These are phyloP conservation scores for Nebria ingens DNA, from an alignment of 1,140 invertebrate species.

Conservation along the genomic window DNA sequence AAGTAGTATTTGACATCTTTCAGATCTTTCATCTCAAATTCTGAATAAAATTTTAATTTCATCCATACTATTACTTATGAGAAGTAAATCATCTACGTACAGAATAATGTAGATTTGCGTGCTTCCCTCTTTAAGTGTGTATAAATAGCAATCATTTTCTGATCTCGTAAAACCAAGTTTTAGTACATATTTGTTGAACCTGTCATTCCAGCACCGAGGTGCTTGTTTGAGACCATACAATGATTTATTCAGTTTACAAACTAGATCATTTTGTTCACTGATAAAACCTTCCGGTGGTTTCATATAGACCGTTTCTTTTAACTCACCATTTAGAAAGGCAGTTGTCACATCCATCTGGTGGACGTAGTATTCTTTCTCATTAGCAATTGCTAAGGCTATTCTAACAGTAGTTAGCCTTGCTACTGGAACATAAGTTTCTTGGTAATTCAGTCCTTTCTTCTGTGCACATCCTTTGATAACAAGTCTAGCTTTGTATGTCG, in stretches of 20 bases:
- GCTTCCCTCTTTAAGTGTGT: no score
- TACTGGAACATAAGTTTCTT: conserved; percentile 32
- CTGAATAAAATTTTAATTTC: no score
- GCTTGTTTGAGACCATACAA: not conserved
- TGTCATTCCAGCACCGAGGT: not conserved
- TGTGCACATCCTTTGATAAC: conserved; percentile 32
- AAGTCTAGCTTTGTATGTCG: conserved; percentile 20
- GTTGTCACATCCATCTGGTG: not conserved
- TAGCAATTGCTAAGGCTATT: not conserved
- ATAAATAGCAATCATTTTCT: no score
- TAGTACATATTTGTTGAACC: not conserved
- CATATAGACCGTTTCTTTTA: not conserved
- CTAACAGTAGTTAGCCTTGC: conserved; percentile 15
- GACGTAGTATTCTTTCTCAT: not conserved
- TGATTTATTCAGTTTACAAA: not conserved
- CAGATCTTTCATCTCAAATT: no score
- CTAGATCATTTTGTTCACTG: not conserved
- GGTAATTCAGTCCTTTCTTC: conserved; percentile 30
- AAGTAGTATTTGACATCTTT: no score
- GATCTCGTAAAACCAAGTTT: no score
- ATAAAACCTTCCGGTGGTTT: not conserved
- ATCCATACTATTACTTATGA: no score
- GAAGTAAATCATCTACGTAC: no score
- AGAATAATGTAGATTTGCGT: no score
- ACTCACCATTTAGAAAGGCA: not conserved